A percentile compares a stretch with the other conserved stretches of the same genome.
These are phyloP conservation scores for Perdita meconis DNA, from an alignment of 2,888 invertebrate species.

Conservation along the genomic window DNA sequence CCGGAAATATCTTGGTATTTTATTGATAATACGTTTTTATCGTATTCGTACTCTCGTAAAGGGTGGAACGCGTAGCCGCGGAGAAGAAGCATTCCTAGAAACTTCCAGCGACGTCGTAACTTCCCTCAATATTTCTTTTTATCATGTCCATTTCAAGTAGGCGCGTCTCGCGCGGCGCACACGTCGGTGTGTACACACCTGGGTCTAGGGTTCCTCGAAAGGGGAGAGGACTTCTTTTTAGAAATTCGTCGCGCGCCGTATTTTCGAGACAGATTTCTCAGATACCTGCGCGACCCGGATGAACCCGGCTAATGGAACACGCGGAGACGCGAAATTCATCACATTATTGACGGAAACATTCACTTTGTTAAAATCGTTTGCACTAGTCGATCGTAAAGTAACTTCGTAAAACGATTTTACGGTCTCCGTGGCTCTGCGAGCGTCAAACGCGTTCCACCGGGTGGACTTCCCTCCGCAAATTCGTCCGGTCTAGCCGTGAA, in stretches of 20 bases:
- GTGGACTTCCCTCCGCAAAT: neutral
- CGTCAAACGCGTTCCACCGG: neutral
- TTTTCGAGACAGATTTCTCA: no score
- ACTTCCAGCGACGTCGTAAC: slow-evolving; percentile 57
- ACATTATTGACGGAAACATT: no score
- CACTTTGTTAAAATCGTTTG: no score
- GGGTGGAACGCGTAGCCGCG: slow-evolving; percentile 32
- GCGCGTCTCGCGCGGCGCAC: slow-evolving; percentile 22
- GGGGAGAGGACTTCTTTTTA: neutral
- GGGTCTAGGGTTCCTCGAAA: neutral
- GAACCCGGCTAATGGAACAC: no score
- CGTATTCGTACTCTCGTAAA: slow-evolving; percentile 55
- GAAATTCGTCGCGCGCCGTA: neutral
- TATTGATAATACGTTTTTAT: slow-evolving; percentile 65
- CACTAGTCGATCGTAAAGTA: no score
- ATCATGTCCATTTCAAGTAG: slow-evolving; percentile 40
- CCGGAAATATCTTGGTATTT: slow-evolving; percentile 53
- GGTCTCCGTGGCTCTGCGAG: no score
- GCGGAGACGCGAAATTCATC: no score
- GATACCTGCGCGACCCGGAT: no score
- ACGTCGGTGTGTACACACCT: slow-evolving; percentile 19
- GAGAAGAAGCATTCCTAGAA: slow-evolving; percentile 26
- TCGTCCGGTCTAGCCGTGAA: neutral
- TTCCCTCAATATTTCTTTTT: slow-evolving; percentile 58
- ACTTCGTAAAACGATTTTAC: no score